These are phyloP conservation scores for Alviniconcha strummeri DNA, from an alignment of 2,888 invertebrate genomes.

Conservation along the genomic window DNA sequence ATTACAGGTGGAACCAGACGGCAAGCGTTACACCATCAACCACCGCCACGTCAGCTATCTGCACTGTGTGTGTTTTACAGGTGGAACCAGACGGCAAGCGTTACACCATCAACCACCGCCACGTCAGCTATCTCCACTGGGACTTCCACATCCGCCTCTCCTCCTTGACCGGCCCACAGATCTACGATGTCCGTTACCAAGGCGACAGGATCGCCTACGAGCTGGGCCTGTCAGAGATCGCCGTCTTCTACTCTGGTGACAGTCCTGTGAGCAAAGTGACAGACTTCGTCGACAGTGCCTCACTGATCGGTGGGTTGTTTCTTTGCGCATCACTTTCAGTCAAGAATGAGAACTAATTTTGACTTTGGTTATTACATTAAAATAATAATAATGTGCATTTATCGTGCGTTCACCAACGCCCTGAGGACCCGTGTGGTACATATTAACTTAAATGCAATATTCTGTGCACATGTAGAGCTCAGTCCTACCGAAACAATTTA, in stretches of 20 bases:
- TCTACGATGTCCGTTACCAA: constrained; percentile 58
- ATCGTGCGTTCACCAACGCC: too few species aligned
- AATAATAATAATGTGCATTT: too few species aligned
- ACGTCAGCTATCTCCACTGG: constrained; percentile 64
- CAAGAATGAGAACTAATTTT: too few species aligned
- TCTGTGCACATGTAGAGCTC: neutral
- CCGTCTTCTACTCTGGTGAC: constrained; percentile 58
- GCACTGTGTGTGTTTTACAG: neutral
- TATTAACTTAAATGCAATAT: too few species aligned
- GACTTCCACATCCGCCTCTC: constrained; percentile 61
- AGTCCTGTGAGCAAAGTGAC: constrained; percentile 50
- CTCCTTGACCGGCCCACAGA: constrained; percentile 56
- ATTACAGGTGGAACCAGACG: too few species aligned
- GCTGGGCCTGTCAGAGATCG: constrained; percentile 63
- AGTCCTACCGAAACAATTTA: too few species aligned
- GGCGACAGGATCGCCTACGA: constrained; percentile 65
- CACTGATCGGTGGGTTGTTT: constrained; percentile 48
- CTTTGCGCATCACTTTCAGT: too few species aligned
- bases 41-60: too few species aligned
- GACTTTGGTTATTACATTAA: too few species aligned
- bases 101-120: constrained; percentile 56
- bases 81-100: constrained; percentile 65
- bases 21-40: too few species aligned
- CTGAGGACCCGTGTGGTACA: too few species aligned
- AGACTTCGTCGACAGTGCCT: constrained; percentile 56